Evolutionary conservation across 2,888 invertebrate species (phyloP).

Genomic region (Panzeria rudis): DNA sequence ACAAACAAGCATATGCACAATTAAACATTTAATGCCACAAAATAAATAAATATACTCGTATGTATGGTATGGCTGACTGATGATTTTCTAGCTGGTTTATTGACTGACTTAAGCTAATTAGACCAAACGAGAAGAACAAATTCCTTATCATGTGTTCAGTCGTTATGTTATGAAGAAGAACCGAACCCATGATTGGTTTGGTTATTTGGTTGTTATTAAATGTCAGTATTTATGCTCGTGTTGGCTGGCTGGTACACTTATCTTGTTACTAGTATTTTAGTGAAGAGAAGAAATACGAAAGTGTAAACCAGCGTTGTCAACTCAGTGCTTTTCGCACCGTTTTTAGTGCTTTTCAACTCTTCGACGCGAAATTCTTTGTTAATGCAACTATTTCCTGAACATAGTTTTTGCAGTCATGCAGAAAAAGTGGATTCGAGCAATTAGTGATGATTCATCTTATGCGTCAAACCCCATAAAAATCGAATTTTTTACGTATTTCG

Average conservation of each 20-base stretch:
- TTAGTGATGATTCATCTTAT: too few species aligned
- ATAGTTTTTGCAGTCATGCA: too few species aligned
- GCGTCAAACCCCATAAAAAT: too few species aligned
- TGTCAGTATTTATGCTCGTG: neutral
- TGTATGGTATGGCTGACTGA: neutral
- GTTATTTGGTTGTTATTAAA: constrained; percentile 37
- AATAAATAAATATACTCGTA: neutral
- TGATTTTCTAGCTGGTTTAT: constrained; percentile 43
- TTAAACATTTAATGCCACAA: constrained; percentile 59
- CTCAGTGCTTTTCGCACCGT: too few species aligned
- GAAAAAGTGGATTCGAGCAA: too few species aligned
- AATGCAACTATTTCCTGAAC: too few species aligned
- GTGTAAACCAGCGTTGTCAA: too few species aligned
- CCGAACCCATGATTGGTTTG: neutral
- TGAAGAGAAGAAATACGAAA: neutral
- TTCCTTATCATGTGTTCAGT: neutral
- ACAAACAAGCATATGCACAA: constrained; percentile 36
- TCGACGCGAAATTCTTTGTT: too few species aligned
- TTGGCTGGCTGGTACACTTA: constrained; percentile 43
- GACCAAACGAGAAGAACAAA: neutral
- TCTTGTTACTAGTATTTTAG: constrained; percentile 34
- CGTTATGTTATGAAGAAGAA: neutral
- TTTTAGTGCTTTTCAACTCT: too few species aligned
- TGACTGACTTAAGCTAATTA: constrained; percentile 58
- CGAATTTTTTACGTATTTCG: too few species aligned